Percentiles rank a stretch among this genome's conserved stretches.
phyloP scores from a whole-genome alignment of 2,113 vertebrate species.

The Rhinichthys klamathensis region DNA sequence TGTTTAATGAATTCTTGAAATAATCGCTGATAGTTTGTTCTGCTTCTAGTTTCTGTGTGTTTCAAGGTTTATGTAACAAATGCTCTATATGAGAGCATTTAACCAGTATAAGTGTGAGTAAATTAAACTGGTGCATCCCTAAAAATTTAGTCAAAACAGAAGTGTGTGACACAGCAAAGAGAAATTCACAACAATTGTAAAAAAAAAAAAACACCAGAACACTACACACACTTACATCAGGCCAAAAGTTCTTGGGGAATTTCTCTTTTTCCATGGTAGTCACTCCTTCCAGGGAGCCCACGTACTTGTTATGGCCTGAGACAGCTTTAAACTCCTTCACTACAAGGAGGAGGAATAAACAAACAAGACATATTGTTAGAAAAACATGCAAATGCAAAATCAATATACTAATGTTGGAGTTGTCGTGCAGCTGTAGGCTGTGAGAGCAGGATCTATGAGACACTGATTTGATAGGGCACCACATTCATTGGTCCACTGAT shows the following conservation, averaged over 20 bases:
- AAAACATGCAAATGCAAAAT: slow-evolving; percentile 78
- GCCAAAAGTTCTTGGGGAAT: slow-evolving; percentile 80
- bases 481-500: slow-evolving; percentile 69
- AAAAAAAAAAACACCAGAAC: not conserved
- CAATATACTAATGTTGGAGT: slow-evolving; percentile 81
- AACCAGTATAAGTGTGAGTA: not conserved
- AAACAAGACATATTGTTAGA: slow-evolving; percentile 45
- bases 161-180: not conserved
- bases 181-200: not conserved
- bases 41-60: not conserved
- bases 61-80: not conserved
- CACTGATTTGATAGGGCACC: slow-evolving; percentile 70
- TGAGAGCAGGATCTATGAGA: slow-evolving; percentile 72
- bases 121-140: not conserved
- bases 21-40: not conserved
- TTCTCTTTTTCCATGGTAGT: slow-evolving; percentile 78
- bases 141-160: not conserved
- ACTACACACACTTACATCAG: slow-evolving; percentile 73
- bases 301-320: slow-evolving; percentile 68
- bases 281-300: slow-evolving; percentile 70
- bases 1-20: no score
- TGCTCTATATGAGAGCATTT: not conserved
- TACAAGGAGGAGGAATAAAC: slow-evolving; percentile 53
- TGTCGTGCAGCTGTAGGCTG: slow-evolving; percentile 68
- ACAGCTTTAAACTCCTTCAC: slow-evolving; percentile 76